Base-by-base conservation (phyloP, 2,113 vertebrate species). In the Sprattus sprattus region DNA sequence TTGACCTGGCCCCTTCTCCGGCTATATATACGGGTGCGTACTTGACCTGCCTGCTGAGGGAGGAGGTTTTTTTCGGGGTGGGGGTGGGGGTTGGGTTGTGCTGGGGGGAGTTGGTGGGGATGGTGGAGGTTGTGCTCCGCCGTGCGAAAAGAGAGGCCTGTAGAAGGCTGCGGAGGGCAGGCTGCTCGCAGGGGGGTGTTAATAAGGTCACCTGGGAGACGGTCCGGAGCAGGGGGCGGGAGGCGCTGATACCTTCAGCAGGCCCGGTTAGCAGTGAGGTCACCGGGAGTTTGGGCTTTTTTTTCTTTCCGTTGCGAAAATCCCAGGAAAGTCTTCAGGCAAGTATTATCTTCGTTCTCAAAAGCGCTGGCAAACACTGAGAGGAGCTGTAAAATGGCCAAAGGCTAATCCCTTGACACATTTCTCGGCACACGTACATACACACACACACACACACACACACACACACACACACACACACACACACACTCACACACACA, bases 11-110 rank as follows among this genome's bases (percentile, higher is more conserved):
- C 83, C 83, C 78, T 85, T 83, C 82, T 83, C 67, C 71, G 85
- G 83, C 88, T 90, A 91, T 91, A 88, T 91, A 90, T 90, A 90
- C 67, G 81, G 85, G 32, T 49, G 82, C 81, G 87, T 88, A 90
- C 83, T 89, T 90, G 83, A 90, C 90, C 87, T 84, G 87, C 75
- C 67, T 83, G 85, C 57, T 86, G 54, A 81, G 88, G 84, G 88
- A 81, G 64, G 64, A 71, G 64, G n/a, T 71, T 28, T 71, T 71
- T 28, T 81, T 45, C 45, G n/a, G 13, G 50, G 83, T 45, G 18
- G 57, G 8, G 46, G 39, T 47, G 28, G 39, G 54, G 67, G 46
- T 50, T 60, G 39, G 86, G 47, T 18, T 25, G n/a, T n/a, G n/a
- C n/a, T 11, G 2, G 22, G 57, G 20, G 57, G 57, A n/a, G 6